Evolutionary conservation across 2,888 invertebrate genomes (phyloP), one percentile per base, ranked within the genome.

Genomic region (Lithophane leautieri): DNA sequence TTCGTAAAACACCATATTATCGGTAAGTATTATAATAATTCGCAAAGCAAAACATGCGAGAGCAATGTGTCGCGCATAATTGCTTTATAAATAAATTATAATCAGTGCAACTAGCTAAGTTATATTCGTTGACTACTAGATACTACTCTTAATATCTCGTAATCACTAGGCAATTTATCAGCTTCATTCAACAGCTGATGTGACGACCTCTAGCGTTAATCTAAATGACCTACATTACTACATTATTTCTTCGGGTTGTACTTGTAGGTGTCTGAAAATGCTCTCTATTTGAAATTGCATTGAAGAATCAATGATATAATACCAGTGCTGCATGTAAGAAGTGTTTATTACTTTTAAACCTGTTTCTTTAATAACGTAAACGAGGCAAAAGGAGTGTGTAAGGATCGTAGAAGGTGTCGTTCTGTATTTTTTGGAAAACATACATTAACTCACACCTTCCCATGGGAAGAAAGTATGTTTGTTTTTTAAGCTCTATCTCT

Each of bases 21-120:
- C 60, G 54, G 61, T 77, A 65, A 71, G 16, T 34, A 54, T n/a
- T 76, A 47, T 52, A 62, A 69, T 76, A 70, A 66, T 63, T 28
- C 0, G 58, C 50, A 44, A 25, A 61, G 28, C 47, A 74, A 68
- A 63, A 78, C 63, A 74, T 68, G 83, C 44, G 28, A 68, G 22
- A 50, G 54, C 63, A 44, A 54, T 69, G 60, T 79, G 58, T 28
- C 28, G 54, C 4, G 54, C 4, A 4, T n/a, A 60, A 60, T 80
- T 42, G 47, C 1, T 74, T 42, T 73, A 58, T 66, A 25, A 82
- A 72, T 81, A 58, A 54, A 56, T 58, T 73, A 42, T 69, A 70
- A 69, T 65, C 47, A 73, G 52, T 28, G 28, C 47, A 47, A 79
- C 42, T 61, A 50, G 28, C 25, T 56, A 61, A 34, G 16, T 67